Percentiles rank a stretch among this genome's conserved stretches.
Conservation (phyloP, 2,113 vertebrate species). For the Cisticola juncidis region DNA sequence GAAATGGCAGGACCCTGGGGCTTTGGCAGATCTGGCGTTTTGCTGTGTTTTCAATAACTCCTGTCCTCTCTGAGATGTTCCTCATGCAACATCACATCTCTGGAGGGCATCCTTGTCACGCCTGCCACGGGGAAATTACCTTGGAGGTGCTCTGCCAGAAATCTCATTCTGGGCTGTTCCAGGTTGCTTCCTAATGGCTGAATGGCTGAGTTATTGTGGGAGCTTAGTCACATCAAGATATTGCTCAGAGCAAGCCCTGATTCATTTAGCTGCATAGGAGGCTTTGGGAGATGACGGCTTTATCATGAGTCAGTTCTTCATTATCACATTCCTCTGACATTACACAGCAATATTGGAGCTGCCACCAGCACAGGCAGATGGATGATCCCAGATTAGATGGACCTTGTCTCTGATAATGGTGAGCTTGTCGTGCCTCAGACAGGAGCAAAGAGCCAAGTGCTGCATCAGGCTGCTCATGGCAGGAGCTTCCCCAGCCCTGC, state of each 20-base stretch:
- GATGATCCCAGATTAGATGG: slow-evolving; percentile 18
- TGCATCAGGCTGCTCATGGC: background rate
- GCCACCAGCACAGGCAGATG: slow-evolving; percentile 13
- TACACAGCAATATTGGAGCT: slow-evolving; percentile 22
- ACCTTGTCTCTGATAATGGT: slow-evolving; percentile 14
- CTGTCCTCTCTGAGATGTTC: background rate
- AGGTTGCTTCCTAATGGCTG: slow-evolving; percentile 25
- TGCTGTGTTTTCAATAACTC: background rate
- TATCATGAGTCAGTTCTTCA: slow-evolving; percentile 58
- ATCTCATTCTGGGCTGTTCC: slow-evolving; percentile 2
- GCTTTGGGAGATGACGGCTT: slow-evolving; percentile 57
- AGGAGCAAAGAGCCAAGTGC: background rate
- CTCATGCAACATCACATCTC: background rate
- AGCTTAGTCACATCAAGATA: slow-evolving; percentile 56
- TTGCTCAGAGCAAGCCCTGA: slow-evolving; percentile 18
- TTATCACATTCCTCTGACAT: slow-evolving; percentile 47
- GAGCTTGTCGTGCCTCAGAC: background rate
- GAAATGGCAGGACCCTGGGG: background rate
- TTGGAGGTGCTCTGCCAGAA: slow-evolving; percentile 29
- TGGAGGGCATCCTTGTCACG: background rate
- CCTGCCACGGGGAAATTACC: background rate
- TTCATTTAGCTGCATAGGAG: slow-evolving; percentile 41
- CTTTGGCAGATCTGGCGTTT: background rate
- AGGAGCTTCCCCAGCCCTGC: slow-evolving; percentile 8
- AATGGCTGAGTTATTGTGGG: slow-evolving; percentile 18